phyloP scores from a whole-genome alignment of 2,797 vertebrate genomes.

The Scyliorhinus canicula region DNA sequence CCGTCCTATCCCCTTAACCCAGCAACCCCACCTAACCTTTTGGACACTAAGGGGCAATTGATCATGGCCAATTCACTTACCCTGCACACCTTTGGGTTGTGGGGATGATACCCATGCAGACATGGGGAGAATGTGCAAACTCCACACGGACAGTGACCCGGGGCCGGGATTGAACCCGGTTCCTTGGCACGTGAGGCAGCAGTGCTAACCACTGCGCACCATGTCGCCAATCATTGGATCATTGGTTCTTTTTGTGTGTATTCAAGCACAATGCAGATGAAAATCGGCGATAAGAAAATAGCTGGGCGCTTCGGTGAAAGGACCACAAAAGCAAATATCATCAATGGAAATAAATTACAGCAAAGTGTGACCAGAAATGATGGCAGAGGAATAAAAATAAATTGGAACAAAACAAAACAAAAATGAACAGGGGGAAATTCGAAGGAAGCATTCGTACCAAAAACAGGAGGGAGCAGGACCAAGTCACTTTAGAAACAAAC shows the following conservation, averaged over 20 bases:
- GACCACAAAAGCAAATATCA: not conserved
- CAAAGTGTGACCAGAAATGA: not conserved
- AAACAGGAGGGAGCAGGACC: not conserved
- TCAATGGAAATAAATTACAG: not conserved
- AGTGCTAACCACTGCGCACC: too few species aligned
- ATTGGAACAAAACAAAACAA: not conserved
- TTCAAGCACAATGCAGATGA: not conserved
- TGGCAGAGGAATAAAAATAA: not conserved
- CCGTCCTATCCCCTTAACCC: too few species aligned
- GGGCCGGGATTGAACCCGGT: too few species aligned
- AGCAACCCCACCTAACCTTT: too few species aligned
- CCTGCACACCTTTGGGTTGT: too few species aligned
- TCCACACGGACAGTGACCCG: too few species aligned
- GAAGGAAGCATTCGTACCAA: not conserved
- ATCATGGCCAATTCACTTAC: too few species aligned
- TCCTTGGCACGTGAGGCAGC: too few species aligned
- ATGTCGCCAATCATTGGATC: not conserved
- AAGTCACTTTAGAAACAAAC: not conserved
- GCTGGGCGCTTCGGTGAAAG: not conserved
- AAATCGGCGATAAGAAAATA: not conserved
- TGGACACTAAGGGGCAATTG: too few species aligned
- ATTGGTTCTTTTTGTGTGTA: not conserved
- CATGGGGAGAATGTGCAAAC: too few species aligned
- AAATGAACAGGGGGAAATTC: not conserved
- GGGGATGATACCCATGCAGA: too few species aligned